phyloP scores from a whole-genome alignment of 2,797 vertebrate genomes.

The Nannoperca australis region DNA sequence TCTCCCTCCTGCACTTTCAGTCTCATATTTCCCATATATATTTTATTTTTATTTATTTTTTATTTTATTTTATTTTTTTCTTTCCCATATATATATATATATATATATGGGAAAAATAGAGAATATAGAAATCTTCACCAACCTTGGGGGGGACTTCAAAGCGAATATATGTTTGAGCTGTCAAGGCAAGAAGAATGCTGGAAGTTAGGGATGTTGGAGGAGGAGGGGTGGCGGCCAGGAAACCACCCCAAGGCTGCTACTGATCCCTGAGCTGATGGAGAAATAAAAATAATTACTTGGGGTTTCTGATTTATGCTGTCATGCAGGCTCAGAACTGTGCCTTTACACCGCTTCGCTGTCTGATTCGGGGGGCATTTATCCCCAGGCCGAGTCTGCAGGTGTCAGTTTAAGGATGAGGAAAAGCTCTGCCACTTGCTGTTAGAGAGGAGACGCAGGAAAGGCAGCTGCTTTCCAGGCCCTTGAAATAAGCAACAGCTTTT shows the following conservation, averaged over 20 bases:
- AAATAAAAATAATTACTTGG: conserved; percentile 70
- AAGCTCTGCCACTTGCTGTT: conserved; percentile 34
- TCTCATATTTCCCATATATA: too few species aligned
- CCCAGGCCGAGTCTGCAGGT: conserved; percentile 61
- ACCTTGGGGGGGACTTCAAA: conserved; percentile 34
- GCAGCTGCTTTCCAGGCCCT: conserved; percentile 47
- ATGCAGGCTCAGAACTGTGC: conserved; percentile 32
- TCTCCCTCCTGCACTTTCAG: too few species aligned
- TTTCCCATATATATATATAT: too few species aligned
- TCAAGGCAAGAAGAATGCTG: conserved; percentile 48
- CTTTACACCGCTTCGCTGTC: conserved; percentile 28
- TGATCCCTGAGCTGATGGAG: conserved; percentile 61
- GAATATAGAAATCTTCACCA: conserved; percentile 34
- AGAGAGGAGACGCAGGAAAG: conserved; percentile 35
- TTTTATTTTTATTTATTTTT: too few species aligned
- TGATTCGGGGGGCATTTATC: conserved; percentile 64
- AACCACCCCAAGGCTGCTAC: conserved; percentile 57
- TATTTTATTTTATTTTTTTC: too few species aligned
- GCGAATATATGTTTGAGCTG: conserved; percentile 63
- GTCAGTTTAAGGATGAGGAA: conserved; percentile 64
- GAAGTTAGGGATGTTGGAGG: conserved; percentile 29
- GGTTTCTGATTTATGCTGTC: conserved; percentile 62
- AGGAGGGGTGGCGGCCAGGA: conserved; percentile 26
- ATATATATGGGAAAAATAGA: too few species aligned
- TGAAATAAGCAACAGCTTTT: conserved; percentile 56